Conservation (phyloP, 1,140 invertebrate genomes). For the Pogonomyrmex barbatus region DNA sequence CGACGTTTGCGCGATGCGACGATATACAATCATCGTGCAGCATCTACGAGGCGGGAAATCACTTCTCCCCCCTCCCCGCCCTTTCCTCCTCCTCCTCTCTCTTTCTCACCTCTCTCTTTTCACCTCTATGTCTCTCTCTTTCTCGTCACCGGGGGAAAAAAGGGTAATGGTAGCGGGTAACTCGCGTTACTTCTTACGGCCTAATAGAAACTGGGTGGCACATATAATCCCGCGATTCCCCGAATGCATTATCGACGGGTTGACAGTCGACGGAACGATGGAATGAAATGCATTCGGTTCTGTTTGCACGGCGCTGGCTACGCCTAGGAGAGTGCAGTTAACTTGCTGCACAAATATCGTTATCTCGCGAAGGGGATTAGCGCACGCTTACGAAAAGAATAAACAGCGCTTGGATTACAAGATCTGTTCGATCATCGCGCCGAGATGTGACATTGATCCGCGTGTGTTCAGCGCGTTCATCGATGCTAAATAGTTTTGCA, state of each 20-base stretch:
- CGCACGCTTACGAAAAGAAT: slow-evolving; percentile 44
- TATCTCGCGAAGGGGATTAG: not conserved
- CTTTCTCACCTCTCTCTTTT: not conserved
- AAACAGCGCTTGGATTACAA: slow-evolving; percentile 38
- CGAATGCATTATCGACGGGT: slow-evolving; percentile 58
- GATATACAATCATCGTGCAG: slow-evolving; percentile 20
- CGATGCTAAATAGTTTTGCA: not conserved
- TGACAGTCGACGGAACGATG: not conserved
- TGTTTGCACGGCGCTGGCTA: not conserved
- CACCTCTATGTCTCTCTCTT: not conserved
- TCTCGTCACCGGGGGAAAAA: not conserved
- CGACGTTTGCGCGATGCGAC: slow-evolving; percentile 3
- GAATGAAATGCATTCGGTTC: slow-evolving; percentile 9
- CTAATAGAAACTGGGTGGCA: slow-evolving; percentile 40
- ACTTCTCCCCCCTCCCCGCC: not conserved
- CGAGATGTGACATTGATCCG: not conserved
- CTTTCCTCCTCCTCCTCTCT: not conserved
- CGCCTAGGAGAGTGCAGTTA: not conserved
- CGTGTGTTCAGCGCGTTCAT: not conserved
- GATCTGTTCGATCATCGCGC: not conserved
- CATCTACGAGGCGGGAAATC: slow-evolving; percentile 38
- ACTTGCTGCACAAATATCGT: slow-evolving; percentile 16
- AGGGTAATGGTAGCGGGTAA: slow-evolving; percentile 4
- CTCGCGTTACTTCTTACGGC: slow-evolving; percentile 49
- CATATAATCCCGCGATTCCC: slow-evolving; percentile 14